phyloP scores from a whole-genome alignment of 2,113 vertebrate genomes.

The Pimephales promelas region DNA sequence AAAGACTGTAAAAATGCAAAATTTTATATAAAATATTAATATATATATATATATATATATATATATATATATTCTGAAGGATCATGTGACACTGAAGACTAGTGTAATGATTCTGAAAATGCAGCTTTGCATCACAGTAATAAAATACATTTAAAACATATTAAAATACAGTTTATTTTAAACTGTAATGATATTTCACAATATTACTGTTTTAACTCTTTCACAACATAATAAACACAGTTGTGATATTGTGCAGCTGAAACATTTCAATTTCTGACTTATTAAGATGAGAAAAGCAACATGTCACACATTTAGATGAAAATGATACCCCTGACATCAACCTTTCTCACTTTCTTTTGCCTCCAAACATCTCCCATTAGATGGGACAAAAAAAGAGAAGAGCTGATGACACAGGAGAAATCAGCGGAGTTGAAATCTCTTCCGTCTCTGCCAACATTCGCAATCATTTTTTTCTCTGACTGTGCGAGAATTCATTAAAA shows the following conservation, averaged over 20 bases:
- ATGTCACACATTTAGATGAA: neutral
- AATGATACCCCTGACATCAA: slow-evolving; percentile 9
- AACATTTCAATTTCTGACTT: neutral
- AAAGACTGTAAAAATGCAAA: too few species aligned
- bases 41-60: too few species aligned
- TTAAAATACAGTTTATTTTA: too few species aligned
- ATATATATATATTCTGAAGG: too few species aligned
- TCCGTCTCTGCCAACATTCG: slow-evolving; percentile 66
- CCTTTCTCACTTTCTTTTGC: neutral
- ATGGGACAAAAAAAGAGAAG: slow-evolving; percentile 1
- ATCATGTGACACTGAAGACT: too few species aligned
- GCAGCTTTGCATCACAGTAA: too few species aligned
- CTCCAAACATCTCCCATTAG: slow-evolving; percentile 18
- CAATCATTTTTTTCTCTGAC: slow-evolving; percentile 60
- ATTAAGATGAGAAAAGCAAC: neutral
- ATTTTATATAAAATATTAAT: too few species aligned
- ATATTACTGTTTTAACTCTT: neutral
- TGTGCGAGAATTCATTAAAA: slow-evolving; percentile 72
- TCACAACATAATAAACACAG: neutral
- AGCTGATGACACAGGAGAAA: slow-evolving; percentile 44
- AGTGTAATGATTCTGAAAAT: too few species aligned
- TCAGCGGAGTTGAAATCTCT: slow-evolving; percentile 30
- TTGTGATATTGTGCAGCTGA: neutral
- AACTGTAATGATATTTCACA: too few species aligned
- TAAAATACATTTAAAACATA: too few species aligned